Evolutionary conservation across 2,888 invertebrate species (phyloP), one percentile per base, ranked within the genome.

Genomic region (Drosophila ezoana): DNA sequence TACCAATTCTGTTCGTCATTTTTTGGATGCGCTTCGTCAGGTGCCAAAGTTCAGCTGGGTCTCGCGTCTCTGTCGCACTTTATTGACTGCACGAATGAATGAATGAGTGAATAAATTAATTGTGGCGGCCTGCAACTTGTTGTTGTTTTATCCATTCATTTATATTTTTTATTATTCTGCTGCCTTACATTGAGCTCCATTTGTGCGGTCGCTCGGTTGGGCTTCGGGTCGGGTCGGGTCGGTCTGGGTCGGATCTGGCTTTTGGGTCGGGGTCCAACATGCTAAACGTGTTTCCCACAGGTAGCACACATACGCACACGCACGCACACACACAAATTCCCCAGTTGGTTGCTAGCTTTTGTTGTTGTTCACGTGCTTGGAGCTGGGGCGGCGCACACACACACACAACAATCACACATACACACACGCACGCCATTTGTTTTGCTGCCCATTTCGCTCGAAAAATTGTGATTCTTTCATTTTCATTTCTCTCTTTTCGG

Each of bases 281-380:
- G 20, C 20, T 20, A 85, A 86, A 86, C 84, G 75, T 80, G 84
- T 81, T 81, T 81, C 83, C 75, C 87, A 81, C 84, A 86, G 87
- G 81, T 86, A 83, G 63, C 18, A 18, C 18, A 18, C n/a, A 38
- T 14, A 35, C 33, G 14, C 41, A 32, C 14, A 33, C 9, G 54
- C 5, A 47, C 11, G 4, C 37, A 45, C 13, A 40, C 38, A 58
- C 20, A n/a, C 57, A 48, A 35, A 18, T n/a, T 66, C 68, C 72
- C 76, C 81, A 77, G 74, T 80, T 78, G 71, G 78, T 57, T n/a
- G n/a, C n/a, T n/a, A n/a, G n/a, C n/a, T 81, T 58, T 63, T 60
- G 52, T 70, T 48, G 3, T 60, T 60, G 68, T 58, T 72, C 49
- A 62, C 54, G 61, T 59, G 51, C 40, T 10, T 40, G 48, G 57